A percentile compares a stretch with the other conserved stretches of the same genome.
Evolutionary conservation across 2,888 invertebrate genomes (phyloP).

Genomic region (Dromius quadrimaculatus): DNA sequence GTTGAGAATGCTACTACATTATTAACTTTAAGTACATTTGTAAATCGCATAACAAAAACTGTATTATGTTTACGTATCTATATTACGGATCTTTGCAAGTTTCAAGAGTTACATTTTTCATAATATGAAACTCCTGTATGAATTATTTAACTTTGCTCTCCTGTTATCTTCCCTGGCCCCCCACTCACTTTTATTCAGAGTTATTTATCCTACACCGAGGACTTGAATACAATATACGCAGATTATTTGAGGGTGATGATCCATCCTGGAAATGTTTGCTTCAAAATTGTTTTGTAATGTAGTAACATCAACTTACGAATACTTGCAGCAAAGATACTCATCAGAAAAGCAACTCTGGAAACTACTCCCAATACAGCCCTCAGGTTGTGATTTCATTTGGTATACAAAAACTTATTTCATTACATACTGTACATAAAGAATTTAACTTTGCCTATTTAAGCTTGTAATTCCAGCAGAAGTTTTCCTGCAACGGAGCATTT

Average conservation of each 20-base stretch:
- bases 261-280: too few relatives aligned
- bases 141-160: conserved; percentile 50
- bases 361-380: conserved; percentile 16
- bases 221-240: too few relatives aligned
- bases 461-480: conserved; percentile 31
- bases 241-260: too few relatives aligned
- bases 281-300: too few relatives aligned
- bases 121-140: conserved; percentile 48
- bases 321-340: conserved; percentile 24
- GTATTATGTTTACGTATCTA: conserved; percentile 51
- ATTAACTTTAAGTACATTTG: conserved; percentile 41
- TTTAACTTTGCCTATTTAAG: conserved; percentile 44
- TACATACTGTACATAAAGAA: conserved; percentile 38
- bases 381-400: conserved; percentile 28
- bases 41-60: conserved; percentile 50
- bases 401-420: conserved; percentile 44
- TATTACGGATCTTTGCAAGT: conserved; percentile 49
- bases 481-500: conserved; percentile 5
- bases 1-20: conserved; percentile 8
- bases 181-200: conserved; percentile 40
- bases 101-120: conserved; percentile 50
- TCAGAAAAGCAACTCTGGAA: conserved; percentile 10
- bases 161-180: conserved; percentile 44
- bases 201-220: conserved; percentile 31
- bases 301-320: not conserved